Evolutionary conservation across 1,140 invertebrate species (phyloP).

Genomic region (Megathymus violae): DNA sequence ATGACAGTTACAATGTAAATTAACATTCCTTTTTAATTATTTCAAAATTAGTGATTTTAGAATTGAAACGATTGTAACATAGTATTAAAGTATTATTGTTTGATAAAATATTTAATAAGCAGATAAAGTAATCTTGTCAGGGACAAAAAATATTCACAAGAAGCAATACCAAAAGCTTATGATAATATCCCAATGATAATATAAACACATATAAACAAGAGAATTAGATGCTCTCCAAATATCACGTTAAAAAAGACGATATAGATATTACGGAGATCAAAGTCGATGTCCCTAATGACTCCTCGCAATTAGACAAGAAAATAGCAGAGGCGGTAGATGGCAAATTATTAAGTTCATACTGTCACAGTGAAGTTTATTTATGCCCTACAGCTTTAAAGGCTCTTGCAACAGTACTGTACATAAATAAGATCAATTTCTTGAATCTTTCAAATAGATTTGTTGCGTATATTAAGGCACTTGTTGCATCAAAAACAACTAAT

Average conservation of each 20-base stretch:
- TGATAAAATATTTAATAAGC: background rate
- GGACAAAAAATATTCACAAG: constrained; percentile 17
- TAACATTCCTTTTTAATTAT: no score
- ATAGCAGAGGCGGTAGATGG: constrained; percentile 24
- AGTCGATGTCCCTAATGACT: background rate
- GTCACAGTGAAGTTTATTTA: constrained; percentile 33
- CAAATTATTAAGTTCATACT: constrained; percentile 33
- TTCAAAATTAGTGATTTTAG: background rate
- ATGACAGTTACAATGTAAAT: no score
- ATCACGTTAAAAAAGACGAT: constrained; percentile 13
- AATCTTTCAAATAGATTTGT: constrained; percentile 23
- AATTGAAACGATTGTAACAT: constrained; percentile 1
- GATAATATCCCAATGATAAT: constrained; percentile 20
- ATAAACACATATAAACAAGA: constrained; percentile 31
- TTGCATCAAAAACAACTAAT: background rate
- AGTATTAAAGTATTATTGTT: no score
- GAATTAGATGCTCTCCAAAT: constrained; percentile 25
- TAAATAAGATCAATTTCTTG: constrained; percentile 31
- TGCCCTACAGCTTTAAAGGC: constrained; percentile 14
- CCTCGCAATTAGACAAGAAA: background rate
- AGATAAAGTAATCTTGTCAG: background rate
- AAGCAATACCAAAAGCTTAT: constrained; percentile 8
- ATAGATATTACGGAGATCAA: constrained; percentile 3
- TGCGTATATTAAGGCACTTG: background rate
- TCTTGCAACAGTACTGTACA: constrained; percentile 17